These are phyloP conservation scores for Ellobius talpinus DNA, from an alignment of 2,113 vertebrate genomes.

Conservation along the genomic window DNA sequence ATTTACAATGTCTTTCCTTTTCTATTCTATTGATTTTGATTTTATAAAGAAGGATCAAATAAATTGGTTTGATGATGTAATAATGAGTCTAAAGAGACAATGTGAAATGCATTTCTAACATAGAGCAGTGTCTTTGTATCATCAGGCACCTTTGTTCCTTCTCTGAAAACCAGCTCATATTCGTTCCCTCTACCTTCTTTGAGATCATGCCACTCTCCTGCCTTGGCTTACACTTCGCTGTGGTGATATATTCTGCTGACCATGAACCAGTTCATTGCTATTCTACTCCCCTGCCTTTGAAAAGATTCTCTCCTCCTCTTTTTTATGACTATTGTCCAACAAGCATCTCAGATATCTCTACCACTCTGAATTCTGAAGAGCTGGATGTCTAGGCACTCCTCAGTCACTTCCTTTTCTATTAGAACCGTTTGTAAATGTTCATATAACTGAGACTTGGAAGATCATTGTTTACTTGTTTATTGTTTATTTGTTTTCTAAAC, in stretches of 20 bases:
- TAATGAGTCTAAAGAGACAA: background rate
- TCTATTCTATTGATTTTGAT: background rate
- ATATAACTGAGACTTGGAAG: background rate
- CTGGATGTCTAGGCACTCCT: background rate
- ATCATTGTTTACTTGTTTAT: background rate
- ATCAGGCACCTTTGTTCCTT: background rate
- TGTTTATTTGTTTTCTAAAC: background rate
- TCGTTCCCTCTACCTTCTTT: background rate
- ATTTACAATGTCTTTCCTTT: background rate
- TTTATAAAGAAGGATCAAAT: background rate
- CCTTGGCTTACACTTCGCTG: background rate
- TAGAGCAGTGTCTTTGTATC: accelerated
- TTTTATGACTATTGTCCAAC: background rate
- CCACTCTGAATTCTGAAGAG: background rate
- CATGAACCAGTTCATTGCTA: background rate
- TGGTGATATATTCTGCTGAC: background rate
- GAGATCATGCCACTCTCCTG: background rate
- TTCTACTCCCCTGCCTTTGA: background rate
- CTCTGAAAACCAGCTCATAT: accelerated
- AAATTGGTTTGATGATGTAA: background rate
- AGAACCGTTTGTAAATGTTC: background rate
- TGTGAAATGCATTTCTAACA: background rate
- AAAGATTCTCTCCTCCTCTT: background rate
- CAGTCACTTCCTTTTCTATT: background rate
- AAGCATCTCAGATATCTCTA: background rate